phyloP scores from a whole-genome alignment of 1,140 invertebrate genomes.

The Telenomus remus region DNA sequence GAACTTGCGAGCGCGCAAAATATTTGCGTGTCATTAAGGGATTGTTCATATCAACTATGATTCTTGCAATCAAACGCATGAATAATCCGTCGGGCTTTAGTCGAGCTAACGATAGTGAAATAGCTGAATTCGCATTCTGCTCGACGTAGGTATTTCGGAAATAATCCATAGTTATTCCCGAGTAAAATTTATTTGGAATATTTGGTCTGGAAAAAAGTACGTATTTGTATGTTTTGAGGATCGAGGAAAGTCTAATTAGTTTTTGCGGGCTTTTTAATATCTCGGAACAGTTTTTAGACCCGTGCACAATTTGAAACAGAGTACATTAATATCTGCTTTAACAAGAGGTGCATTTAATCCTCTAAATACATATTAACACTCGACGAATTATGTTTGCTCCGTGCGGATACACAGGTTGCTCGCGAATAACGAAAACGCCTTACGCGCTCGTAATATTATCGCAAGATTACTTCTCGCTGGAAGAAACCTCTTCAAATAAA shows the following conservation, averaged over 20 bases:
- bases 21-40: slow-evolving; percentile 22
- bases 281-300: neutral
- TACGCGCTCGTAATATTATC: slow-evolving; percentile 1
- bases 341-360: neutral
- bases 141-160: neutral
- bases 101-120: neutral
- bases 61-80: slow-evolving; percentile 13
- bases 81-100: neutral
- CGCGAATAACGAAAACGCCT: neutral
- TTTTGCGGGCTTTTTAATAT: slow-evolving; percentile 3
- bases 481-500: no score
- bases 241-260: no score
- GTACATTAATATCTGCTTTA: neutral
- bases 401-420: neutral
- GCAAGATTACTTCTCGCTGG: neutral
- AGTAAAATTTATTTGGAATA: no score
- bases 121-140: slow-evolving; percentile 10
- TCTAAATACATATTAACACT: slow-evolving; percentile 2
- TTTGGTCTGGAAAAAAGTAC: no score
- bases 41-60: slow-evolving; percentile 2
- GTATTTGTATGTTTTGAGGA: no score
- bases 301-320: neutral
- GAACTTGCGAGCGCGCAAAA: slow-evolving; percentile 1
- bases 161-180: neutral
- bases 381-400: neutral